These are phyloP conservation scores for Aspidoscelis tigris DNA, from an alignment of 2,113 vertebrate species.

Conservation along the genomic window DNA sequence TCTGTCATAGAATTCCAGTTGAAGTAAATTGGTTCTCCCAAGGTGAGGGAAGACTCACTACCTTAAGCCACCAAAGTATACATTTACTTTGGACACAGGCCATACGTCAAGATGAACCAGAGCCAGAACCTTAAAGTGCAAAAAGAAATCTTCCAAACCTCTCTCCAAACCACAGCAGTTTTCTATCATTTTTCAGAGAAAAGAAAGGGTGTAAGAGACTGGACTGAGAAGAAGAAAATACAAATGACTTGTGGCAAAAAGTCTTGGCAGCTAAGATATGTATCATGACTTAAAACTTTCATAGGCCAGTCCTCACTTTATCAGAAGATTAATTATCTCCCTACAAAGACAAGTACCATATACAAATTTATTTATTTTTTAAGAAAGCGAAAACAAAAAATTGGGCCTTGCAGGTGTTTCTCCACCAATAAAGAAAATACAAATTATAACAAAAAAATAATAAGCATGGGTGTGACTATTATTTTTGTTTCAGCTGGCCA, in stretches of 20 bases:
- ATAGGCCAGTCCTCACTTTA: not conserved
- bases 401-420: too few species aligned
- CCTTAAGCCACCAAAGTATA: constrained; percentile 45
- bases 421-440: not conserved
- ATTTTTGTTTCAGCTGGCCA: constrained; percentile 1
- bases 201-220: constrained; percentile 41
- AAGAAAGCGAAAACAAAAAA: not conserved
- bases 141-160: constrained; percentile 6
- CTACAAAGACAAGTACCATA: not conserved
- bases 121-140: constrained; percentile 39
- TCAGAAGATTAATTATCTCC: not conserved
- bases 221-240: constrained; percentile 43
- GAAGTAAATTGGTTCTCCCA: constrained; percentile 39
- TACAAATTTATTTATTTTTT: not conserved
- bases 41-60: constrained; percentile 42
- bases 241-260: constrained; percentile 37
- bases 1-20: constrained; percentile 34
- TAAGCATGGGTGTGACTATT: not conserved
- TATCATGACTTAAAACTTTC: not conserved
- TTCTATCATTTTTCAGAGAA: constrained; percentile 27
- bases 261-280: not conserved
- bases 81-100: constrained; percentile 56
- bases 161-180: constrained; percentile 13
- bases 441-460: not conserved
- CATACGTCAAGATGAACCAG: constrained; percentile 31